These are phyloP conservation scores for Cyphomyrmex costatus DNA, from an alignment of 1,140 invertebrate genomes.

Conservation along the genomic window DNA sequence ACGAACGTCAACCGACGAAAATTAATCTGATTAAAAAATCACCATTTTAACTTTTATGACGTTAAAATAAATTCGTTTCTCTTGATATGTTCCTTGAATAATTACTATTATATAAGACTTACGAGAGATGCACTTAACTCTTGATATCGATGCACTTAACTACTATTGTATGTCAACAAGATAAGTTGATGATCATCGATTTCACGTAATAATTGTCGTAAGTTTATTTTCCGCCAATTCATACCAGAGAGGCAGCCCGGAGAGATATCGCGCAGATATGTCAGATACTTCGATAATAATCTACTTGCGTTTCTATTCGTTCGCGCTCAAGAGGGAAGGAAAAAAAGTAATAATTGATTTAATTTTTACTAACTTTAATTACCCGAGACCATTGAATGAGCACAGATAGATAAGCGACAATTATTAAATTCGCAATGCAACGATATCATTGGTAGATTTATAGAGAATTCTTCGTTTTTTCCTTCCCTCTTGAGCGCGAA, in stretches of 20 bases:
- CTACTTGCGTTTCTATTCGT: neutral
- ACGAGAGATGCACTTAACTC: neutral
- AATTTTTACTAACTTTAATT: neutral
- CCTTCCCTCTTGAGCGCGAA: neutral
- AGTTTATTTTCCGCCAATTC: neutral
- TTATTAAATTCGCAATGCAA: neutral
- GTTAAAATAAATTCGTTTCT: too few species aligned
- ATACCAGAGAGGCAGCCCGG: neutral
- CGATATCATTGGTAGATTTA: neutral
- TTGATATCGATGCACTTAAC: neutral
- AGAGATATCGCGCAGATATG: slow-evolving; percentile 30
- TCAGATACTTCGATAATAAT: slow-evolving; percentile 29
- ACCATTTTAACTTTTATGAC: too few species aligned
- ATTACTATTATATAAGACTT: neutral
- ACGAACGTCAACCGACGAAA: too few species aligned
- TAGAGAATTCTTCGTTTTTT: neutral
- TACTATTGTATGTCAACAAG: neutral
- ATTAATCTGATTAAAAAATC: too few species aligned
- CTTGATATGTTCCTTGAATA: too few species aligned
- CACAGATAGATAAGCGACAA: neutral
- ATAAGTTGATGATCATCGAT: slow-evolving; percentile 7
- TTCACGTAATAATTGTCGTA: neutral
- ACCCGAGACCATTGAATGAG: neutral
- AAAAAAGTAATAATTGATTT: neutral
- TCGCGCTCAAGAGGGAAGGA: neutral